Evolutionary conservation across 2,113 vertebrate genomes (phyloP).

Genomic region (Bubo blakistoni): DNA sequence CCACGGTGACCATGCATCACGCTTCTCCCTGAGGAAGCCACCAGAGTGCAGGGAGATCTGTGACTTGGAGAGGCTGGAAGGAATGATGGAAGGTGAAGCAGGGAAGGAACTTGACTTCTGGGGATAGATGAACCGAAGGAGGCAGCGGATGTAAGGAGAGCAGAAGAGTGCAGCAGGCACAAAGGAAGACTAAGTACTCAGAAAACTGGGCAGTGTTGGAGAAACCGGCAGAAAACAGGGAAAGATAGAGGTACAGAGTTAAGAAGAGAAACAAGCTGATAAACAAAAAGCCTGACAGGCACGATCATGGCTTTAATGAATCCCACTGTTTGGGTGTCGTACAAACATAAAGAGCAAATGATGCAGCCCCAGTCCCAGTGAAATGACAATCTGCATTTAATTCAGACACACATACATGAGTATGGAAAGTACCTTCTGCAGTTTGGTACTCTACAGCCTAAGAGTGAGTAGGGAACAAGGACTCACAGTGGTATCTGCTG

Average conservation of each 20-base stretch:
- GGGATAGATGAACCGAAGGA: neutral
- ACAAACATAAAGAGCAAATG: neutral
- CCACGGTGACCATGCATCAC: rapidly evolving
- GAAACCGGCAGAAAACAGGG: neutral
- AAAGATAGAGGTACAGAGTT: neutral
- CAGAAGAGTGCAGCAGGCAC: neutral
- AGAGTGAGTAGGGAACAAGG: neutral
- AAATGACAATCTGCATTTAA: neutral
- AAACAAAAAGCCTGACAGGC: neutral
- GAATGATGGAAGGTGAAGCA: neutral
- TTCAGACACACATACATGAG: neutral
- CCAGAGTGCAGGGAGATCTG: neutral
- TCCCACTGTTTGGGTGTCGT: rapidly evolving
- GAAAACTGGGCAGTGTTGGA: neutral
- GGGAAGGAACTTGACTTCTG: neutral
- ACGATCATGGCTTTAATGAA: neutral
- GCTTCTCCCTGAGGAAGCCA: neutral
- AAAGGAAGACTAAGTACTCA: neutral
- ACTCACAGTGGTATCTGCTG: neutral
- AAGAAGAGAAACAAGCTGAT: neutral
- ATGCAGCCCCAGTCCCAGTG: neutral
- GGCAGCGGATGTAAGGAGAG: rapidly evolving
- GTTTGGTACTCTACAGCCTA: neutral
- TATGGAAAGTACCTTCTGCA: neutral
- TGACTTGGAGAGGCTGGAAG: neutral